phyloP scores from a whole-genome alignment of 2,888 invertebrate genomes.

The Halictus quadricinctus region DNA sequence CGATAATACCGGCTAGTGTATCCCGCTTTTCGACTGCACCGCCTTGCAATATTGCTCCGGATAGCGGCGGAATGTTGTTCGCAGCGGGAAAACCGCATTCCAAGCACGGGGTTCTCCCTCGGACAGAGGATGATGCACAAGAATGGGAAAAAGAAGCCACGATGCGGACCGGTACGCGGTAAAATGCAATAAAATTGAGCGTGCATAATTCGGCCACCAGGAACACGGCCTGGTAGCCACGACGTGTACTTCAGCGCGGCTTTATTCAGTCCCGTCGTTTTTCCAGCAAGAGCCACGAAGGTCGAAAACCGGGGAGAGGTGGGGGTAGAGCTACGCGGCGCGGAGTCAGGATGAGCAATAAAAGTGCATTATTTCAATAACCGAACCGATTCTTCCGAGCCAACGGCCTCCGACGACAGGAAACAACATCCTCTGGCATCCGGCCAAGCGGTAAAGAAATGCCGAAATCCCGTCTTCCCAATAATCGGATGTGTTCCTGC shows the following conservation, averaged over 20 bases:
- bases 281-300: constrained; percentile 20
- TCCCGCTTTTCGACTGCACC: constrained; percentile 43
- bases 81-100: constrained; percentile 44
- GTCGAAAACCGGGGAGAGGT: constrained; percentile 8
- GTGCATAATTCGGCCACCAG: constrained; percentile 59
- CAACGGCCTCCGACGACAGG: constrained; percentile 78
- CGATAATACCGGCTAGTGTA: constrained; percentile 41
- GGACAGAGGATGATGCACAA: constrained; percentile 6
- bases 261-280: constrained; percentile 39
- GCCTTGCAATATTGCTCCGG: constrained; percentile 33
- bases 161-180: not conserved
- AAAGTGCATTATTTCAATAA: constrained; percentile 81
- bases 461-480: constrained; percentile 78
- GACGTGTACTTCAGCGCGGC: constrained; percentile 13
- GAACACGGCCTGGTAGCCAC: constrained; percentile 1
- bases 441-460: constrained; percentile 77
- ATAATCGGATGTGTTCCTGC: constrained; percentile 81
- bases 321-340: not conserved
- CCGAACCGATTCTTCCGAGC: constrained; percentile 79
- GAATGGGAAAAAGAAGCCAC: constrained; percentile 35
- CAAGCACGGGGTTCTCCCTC: constrained; percentile 45
- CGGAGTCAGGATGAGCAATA: constrained; percentile 72
- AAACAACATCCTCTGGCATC: constrained; percentile 80
- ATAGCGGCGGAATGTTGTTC: constrained; percentile 30
- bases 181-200: constrained; percentile 63